These are phyloP conservation scores for Chaetodon trifasciatus DNA, from an alignment of 2,797 vertebrate genomes.

Conservation along the genomic window DNA sequence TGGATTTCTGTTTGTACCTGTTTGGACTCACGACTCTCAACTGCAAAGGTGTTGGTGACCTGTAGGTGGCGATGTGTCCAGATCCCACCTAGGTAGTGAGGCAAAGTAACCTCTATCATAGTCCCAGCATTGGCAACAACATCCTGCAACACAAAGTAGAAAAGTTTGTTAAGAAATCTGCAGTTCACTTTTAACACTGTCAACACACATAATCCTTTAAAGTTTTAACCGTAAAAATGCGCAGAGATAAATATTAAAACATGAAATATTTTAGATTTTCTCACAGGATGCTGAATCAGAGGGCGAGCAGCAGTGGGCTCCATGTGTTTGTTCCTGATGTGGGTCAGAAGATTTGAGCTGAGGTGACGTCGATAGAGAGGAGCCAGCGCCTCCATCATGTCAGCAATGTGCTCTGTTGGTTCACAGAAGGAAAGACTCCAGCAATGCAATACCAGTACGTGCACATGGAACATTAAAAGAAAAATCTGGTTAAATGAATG, in stretches of 20 bases:
- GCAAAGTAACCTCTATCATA: slow-evolving; percentile 61
- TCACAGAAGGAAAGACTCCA: background rate
- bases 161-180: background rate
- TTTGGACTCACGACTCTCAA: slow-evolving; percentile 61
- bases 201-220: background rate
- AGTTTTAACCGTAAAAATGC: background rate
- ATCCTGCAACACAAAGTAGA: slow-evolving; percentile 13
- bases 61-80: slow-evolving; percentile 71
- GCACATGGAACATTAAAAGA: background rate
- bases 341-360: slow-evolving; percentile 22
- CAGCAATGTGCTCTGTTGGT: slow-evolving; percentile 10
- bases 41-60: slow-evolving; percentile 52
- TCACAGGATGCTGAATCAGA: slow-evolving; percentile 19
- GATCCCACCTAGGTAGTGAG: slow-evolving; percentile 29
- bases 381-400: slow-evolving; percentile 16
- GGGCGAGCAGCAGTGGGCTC: background rate
- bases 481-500: background rate
- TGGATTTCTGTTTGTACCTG: slow-evolving; percentile 57
- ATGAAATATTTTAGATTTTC: background rate
- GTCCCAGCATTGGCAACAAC: slow-evolving; percentile 46
- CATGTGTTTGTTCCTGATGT: slow-evolving; percentile 19
- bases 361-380: slow-evolving; percentile 16
- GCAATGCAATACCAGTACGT: too few species aligned
- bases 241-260: background rate
- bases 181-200: background rate